Evolutionary conservation across 2,113 vertebrate species (phyloP), one percentile per base, ranked within the genome.

Genomic region (Elephantulus edwardii): DNA sequence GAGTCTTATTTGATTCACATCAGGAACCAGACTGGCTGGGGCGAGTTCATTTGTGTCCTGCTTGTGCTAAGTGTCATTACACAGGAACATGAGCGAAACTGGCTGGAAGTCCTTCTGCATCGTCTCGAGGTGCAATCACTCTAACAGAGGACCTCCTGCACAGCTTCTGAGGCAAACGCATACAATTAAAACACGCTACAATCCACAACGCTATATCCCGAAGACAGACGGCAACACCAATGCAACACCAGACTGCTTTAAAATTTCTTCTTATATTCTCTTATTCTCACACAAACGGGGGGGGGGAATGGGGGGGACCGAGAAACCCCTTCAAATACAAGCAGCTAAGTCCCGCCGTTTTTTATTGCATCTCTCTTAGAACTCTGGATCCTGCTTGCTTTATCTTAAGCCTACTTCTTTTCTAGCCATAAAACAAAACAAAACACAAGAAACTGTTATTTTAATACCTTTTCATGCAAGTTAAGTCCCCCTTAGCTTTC

Each of bases 401-500:
- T 81, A 60, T 40, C 28, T 50, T 88, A 70, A 70, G 8, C 38
- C 71, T 83, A 38, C 28, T 89, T 85, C 40, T 24, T 81, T 70
- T 85, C 28, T 42, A 20, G n/a, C 35, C 17, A 56, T 7, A 50
- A 70, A 64, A 24, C 88, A n/a, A 26, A 86, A 83, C 77, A 46
- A 74, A 83, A 86, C 40, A 66, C 75, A 91, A 86, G 85, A 58
- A 14, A 20, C 9, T 46, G 46, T 75, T 82, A 28, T 88, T 86
- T 83, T 46, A 79, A 58, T 76, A 54, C 35, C 19, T 6, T 35
- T 77, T 90, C 80, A 35, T 24, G 38, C 20, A 48, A 58, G 28
- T 64, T n/a, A 28, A 76, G n/a, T 35, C 12, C 48, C 17, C 28
- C 35, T 44, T 14, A 71, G 42, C 17, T 68, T 77, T 50, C 64